Base-by-base conservation (phyloP, 2,113 vertebrate genomes). In the Piaya cayana region DNA sequence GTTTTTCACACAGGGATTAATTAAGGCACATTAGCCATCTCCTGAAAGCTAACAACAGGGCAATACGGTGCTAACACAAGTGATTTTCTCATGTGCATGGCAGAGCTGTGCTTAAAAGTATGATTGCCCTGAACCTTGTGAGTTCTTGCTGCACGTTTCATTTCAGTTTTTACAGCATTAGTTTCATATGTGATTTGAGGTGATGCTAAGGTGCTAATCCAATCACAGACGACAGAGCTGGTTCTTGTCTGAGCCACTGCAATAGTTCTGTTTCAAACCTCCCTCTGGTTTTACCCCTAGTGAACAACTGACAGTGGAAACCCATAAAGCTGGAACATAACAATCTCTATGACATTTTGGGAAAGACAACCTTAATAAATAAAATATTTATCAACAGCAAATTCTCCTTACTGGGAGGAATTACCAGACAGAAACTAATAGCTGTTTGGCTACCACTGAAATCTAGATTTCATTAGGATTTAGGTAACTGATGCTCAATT, bases 21-120 rank as follows among this genome's bases (percentile, higher is more conserved):
- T 94, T 96, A 94, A 93, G 56, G 52, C 43, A 84, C 80, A 84
- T 93, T 89, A 90, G 52, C 92, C 47, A 91, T 83, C 86, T 94
- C 52, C 90, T 56, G 74, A 82, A 93, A 81, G 60, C 64, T 60
- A 88, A 82, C 82, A 88, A 88, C 76, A 70, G 71, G 47, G 52
- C 26, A 34, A 88, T 80, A 58, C 42, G 34, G 32, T 27, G 42
- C 42, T 78, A 90, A 75, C 60, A 88, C 72, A 86, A 83, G 65
- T 94, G 47, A 68, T 83, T 76, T 82, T 74, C 86, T 69, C 82
- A 83, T 78, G 14, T 45, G 16, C 43, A 53, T 78, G 49, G 87
- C 70, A 91, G 65, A 19, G 32, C n/a, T 85, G 39, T 26, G 42
- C 45, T 84, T 90, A 72, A 81, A 91, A 70, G 9, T 18, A 50